phyloP scores from a whole-genome alignment of 2,888 invertebrate genomes.

The Pogonocherus hispidulus region DNA sequence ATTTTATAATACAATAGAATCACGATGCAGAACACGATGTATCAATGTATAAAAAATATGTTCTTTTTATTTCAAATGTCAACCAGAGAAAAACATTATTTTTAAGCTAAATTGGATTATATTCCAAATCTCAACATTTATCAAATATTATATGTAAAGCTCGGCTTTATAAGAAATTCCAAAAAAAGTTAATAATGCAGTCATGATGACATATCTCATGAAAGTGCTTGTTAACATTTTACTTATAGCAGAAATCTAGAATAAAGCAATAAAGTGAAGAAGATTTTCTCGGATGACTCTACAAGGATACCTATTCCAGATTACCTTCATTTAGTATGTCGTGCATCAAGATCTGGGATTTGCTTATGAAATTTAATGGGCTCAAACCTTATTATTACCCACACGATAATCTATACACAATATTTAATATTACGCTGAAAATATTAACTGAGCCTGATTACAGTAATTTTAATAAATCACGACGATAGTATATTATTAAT shows the following conservation, averaged over 20 bases:
- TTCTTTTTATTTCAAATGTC: too few relatives aligned
- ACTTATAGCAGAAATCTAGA: slow-evolving; percentile 15
- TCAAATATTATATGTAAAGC: too few relatives aligned
- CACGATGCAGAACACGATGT: too few relatives aligned
- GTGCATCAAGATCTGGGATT: slow-evolving; percentile 66
- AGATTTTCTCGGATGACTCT: slow-evolving; percentile 42
- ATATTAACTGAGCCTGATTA: slow-evolving; percentile 61
- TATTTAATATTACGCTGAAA: slow-evolving; percentile 62
- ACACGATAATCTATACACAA: slow-evolving; percentile 62
- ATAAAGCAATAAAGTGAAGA: slow-evolving; percentile 35
- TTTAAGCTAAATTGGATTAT: too few relatives aligned
- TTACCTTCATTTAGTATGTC: slow-evolving; percentile 64
- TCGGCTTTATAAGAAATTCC: too few relatives aligned
- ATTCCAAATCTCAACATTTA: too few relatives aligned
- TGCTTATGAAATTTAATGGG: slow-evolving; percentile 67
- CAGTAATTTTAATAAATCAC: slow-evolving; percentile 63
- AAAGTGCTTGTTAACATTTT: slow-evolving; percentile 7
- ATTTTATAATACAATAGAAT: too few relatives aligned
- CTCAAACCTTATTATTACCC: slow-evolving; percentile 65
- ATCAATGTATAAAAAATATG: too few relatives aligned
- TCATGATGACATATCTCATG: background rate
- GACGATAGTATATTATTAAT: slow-evolving; percentile 53
- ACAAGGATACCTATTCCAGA: slow-evolving; percentile 53
- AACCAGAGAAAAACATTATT: too few relatives aligned
- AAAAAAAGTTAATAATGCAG: background rate